These are phyloP conservation scores for Drosophila repletoides DNA, from an alignment of 1,140 invertebrate species.

Conservation along the genomic window DNA sequence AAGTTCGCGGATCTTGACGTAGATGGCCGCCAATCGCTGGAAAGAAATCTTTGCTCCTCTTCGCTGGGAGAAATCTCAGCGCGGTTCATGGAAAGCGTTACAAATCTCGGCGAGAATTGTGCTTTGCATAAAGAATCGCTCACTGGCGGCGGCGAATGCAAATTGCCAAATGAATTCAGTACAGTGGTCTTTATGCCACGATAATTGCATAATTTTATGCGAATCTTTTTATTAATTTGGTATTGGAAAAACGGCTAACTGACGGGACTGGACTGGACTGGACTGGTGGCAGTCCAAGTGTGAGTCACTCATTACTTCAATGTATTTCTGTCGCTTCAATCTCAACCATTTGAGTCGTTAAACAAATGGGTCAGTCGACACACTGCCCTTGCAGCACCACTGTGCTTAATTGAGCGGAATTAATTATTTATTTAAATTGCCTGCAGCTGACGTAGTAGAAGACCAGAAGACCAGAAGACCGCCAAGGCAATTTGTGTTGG, in stretches of 20 bases:
- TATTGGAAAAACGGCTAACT: too few species aligned
- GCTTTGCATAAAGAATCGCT: slow-evolving; percentile 40
- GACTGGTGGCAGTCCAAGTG: too few species aligned
- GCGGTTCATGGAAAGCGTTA: slow-evolving; percentile 18
- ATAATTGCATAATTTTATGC: slow-evolving; percentile 53
- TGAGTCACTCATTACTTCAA: neutral
- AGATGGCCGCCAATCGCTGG: slow-evolving; percentile 27
- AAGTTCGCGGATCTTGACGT: slow-evolving; percentile 42
- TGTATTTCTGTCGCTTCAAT: neutral
- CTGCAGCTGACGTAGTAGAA: slow-evolving; percentile 28
- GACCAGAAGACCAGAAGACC: neutral
- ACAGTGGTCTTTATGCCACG: slow-evolving; percentile 10
- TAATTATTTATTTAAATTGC: slow-evolving; percentile 82
- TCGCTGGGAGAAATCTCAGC: slow-evolving; percentile 34
- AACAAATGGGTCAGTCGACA: slow-evolving; percentile 26
- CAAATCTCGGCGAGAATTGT: slow-evolving; percentile 45
- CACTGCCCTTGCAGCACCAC: slow-evolving; percentile 19
- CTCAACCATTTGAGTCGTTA: neutral
- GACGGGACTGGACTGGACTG: too few species aligned
- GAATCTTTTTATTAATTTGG: too few species aligned
- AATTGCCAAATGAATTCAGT: neutral
- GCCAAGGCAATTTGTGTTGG: slow-evolving; percentile 50
- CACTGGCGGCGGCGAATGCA: neutral
- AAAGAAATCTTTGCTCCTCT: slow-evolving; percentile 31
- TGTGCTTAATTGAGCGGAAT: slow-evolving; percentile 71